Base-by-base conservation (phyloP, 2,888 invertebrate species). In the Drosophila anomelani region DNA sequence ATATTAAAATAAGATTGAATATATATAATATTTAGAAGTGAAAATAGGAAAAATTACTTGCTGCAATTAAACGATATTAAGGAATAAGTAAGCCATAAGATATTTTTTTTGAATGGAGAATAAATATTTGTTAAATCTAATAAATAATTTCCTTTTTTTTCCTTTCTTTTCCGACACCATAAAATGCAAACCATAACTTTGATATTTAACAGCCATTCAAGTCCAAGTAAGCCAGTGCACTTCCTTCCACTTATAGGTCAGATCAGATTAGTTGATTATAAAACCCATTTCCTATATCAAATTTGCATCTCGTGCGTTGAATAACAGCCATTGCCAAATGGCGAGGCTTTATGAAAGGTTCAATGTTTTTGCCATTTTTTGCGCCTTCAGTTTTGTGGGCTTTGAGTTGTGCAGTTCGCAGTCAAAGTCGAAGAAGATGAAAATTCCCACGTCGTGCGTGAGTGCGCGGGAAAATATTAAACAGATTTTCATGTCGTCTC, bases 381-480 rank as follows among this genome's bases (percentile, higher is more conserved):
- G 20, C 23, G 23, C 51, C 51, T 23, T 49, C 61, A 49, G 39
- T 41, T 60, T 60, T 60, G 26, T 49, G n/a, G n/a, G 49, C 15
- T 36, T 61, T 34, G 17, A 29, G 49, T 32, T 58, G 55, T 58
- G 55, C 56, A 64, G 55, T 41, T 56, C 34, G 34, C 39, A 34
- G 64, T 63, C 46, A 34, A 23, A 43, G 57, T 54, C 58, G 20
- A 32, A 38, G 66, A 38, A 64, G 54, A 76, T 72, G 78, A 83
- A 80, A 81, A 83, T 85, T 85, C 85, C 85, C 85, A 85, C 87
- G 85, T 85, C 86, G 82, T 86, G 86, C 85, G 85, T 85, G 85
- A 74, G 86, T 77, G 75, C 70, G 78, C 79, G 78, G 81, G 75
- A 82, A 85, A 85, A 86, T 80, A 81, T 83, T 76, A 80, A 85